Evolutionary conservation across 2,888 invertebrate species (phyloP), one percentile per base, ranked within the genome.

Genomic region (Eucriotettix oculatus): DNA sequence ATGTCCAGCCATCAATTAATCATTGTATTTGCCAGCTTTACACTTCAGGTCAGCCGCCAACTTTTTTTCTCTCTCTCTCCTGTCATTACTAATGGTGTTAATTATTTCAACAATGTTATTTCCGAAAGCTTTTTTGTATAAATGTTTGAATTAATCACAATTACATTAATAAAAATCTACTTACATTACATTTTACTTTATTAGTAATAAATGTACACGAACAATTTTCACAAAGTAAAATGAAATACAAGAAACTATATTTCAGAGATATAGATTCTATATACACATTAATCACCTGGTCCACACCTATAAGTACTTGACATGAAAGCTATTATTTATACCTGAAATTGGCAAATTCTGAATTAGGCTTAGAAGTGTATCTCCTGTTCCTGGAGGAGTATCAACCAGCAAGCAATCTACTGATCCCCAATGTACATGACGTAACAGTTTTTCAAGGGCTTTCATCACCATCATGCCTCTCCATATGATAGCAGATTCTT

Each of bases 371-470:
- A 97, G 77, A 71, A 95, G 94, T 0, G 93, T 90, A 73, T 97
- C 97, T 0, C 97, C 97, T 0, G 97, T 97, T 43, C 97, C 97
- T 0, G 97, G 97, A 3, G 97, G 97, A 67, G 96, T 95, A 74
- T 97, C 97, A 0, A 97, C 80, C 16, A 98, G 78, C 60, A 97
- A 79, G 70, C 88, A 86, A 76, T 97, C 94, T 58, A 93, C 76
- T 0, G 86, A 83, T 3, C 83, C 86, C 97, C 97, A 97, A 44
- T 82, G 79, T n/a, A 94, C 91, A 66, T 91, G 87, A 64, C 87
- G 78, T 42, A 95, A 78, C 41, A 97, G 75, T 66, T 87, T 84
- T 66, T 95, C 87, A 60, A 97, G 72, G 0, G 96, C 96, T 64
- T 90, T 90, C 95, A 96, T 97, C 58, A 97, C 95, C 86, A 97